Evolutionary conservation across 2,888 invertebrate species (phyloP), one percentile per base, ranked within the genome.

Genomic region (Petrolisthes manimaculis): DNA sequence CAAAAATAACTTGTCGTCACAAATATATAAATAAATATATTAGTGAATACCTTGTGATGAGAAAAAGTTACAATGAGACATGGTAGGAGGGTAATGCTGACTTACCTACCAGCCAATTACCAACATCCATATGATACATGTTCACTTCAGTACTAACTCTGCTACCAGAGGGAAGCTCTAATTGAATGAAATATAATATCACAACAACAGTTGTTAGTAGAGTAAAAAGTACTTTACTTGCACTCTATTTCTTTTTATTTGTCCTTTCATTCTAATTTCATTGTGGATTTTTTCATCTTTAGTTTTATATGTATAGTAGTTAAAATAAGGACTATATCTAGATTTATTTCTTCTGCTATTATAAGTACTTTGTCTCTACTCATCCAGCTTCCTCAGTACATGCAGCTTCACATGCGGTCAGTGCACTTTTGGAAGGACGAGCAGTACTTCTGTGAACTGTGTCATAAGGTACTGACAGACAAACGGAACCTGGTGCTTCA

Each of bases 401-500:
- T 88, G 8, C 84, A 83, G 55, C 37, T 88, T 24, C 88, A 88
- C 69, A 84, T 88, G 77, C 74, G 77, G n/a, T 74, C 71, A 51
- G 61, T 80, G 3, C 84, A 88, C 37, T 53, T 61, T n/a, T 71
- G 56, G 14, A 88, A 84, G 56, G 84, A 74, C 61, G 84, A 84
- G 53, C 81, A 84, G 53, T 88, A 79, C 61, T 84, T 84, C 53
- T 88, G 88, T 81, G 88, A 88, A 51, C 80, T 88, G 18, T 88
- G 88, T 56, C 56, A 67, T 18, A 88, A 88, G 55, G 61, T 88
- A 12, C 84, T 88, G 4, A 88, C 84, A 21, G 88, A 88, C 53
- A 88, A 88, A 56, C 79, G 84, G n/a, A 88, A 88, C 61, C 55
- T 88, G 4, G 56, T 88, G 18, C 24, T 88, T 18, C 88, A 88